These are phyloP conservation scores for Malurus melanocephalus DNA, from an alignment of 2,113 vertebrate species.

Conservation along the genomic window DNA sequence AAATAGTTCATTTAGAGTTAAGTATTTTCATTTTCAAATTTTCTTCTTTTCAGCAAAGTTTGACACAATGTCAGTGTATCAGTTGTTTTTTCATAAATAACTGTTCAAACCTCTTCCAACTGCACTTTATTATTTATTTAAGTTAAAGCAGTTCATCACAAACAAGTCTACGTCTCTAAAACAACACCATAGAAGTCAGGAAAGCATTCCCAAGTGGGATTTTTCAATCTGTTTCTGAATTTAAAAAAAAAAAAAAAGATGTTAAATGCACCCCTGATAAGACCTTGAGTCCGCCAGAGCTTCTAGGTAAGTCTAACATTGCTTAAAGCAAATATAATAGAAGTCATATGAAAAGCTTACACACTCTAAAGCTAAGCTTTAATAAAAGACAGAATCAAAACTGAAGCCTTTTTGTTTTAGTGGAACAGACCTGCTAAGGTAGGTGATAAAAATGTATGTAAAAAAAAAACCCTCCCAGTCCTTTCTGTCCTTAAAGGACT, in stretches of 20 bases:
- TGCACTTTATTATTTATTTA: not conserved
- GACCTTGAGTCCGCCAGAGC: not conserved
- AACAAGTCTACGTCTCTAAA: not conserved
- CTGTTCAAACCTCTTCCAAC: not conserved
- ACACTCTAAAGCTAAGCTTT: not conserved
- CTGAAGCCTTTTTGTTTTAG: no score
- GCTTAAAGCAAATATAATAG: not conserved
- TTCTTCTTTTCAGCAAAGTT: not conserved
- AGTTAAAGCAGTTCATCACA: not conserved
- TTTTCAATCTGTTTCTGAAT: not conserved
- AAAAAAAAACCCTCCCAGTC: not conserved
- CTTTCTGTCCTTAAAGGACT: not conserved
- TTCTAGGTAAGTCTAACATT: not conserved
- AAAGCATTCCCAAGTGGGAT: fast-evolving
- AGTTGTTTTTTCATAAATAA: not conserved
- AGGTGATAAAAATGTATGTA: not conserved
- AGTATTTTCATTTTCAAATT: constrained; percentile 1
- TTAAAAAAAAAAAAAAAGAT: not conserved
- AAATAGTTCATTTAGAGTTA: not conserved
- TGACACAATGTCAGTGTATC: not conserved
- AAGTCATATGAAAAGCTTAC: not conserved
- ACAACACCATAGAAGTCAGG: not conserved
- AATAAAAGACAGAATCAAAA: not conserved
- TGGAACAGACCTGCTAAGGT: not conserved
- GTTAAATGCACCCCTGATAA: not conserved